Base-by-base conservation (phyloP, 2,797 vertebrate genomes). In the Gymnoscopelus braueri region DNA sequence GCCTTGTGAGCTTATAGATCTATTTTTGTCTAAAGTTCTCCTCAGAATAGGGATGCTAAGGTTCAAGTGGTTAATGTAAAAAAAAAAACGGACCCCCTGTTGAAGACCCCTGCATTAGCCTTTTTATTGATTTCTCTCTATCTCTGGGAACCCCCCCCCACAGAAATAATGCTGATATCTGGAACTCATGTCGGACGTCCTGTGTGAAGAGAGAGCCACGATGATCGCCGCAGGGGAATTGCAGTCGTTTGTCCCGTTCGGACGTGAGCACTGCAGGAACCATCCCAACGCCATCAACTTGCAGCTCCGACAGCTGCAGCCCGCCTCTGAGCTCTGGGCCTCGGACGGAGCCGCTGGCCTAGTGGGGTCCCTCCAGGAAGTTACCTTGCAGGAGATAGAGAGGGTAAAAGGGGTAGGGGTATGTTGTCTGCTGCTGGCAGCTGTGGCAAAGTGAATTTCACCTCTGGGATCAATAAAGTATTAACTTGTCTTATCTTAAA, bases 131-230 rank as follows among this genome's bases (percentile, higher is more conserved):
- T 35, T 35, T 29, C 15, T 60, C 3, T 44, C 14, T 14, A 26
- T 53, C 6, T 55, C 5, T 66, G 35, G 5, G 7, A 39, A 39
- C 7, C 39, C 7, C 35, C 6, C 12, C 15, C 24, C 53, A 3
- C 84, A 95, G 96, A 97, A 98, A 98, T 98, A 98, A 99, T 98
- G 97, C 96, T 97, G 97, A 99, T 98, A 98, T 96, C 95, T 95
- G 95, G 95, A 95, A 97, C 96, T 96, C 97, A 99, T 99, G 98
- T 99, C 97, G 97, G 96, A 98, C 87, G 91, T 92, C 95, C 94
- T 96, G 93, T 96, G 93, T 98, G 97, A 99, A 96, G 97, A 99
- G 95, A 96, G 95, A 96, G 96, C 95, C 94, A 97, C 95, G 85
- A 99, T 99, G 98, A 99, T 99, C 88, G 97, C 98, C 94, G 97